These are phyloP conservation scores for Cheilosia pagana DNA, from an alignment of 2,888 invertebrate species.

Conservation along the genomic window DNA sequence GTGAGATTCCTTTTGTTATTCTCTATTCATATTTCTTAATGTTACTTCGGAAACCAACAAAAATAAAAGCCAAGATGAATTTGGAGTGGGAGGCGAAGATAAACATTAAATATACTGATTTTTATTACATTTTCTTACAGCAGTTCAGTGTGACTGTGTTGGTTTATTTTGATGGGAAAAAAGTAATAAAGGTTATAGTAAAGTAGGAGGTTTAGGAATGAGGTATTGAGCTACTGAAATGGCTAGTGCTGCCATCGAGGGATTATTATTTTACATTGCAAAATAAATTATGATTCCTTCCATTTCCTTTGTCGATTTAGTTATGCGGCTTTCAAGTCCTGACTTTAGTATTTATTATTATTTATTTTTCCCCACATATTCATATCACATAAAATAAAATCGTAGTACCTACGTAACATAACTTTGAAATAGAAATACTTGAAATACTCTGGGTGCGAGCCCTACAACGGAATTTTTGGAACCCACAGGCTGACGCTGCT, in stretches of 20 bases:
- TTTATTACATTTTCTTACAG: constrained; percentile 51
- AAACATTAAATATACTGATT: constrained; percentile 49
- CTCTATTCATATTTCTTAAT: constrained; percentile 45
- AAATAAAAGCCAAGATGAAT: not conserved
- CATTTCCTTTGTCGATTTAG: too few relatives aligned
- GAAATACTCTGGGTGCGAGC: too few relatives aligned
- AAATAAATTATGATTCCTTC: too few relatives aligned
- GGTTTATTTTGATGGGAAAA: constrained; percentile 51
- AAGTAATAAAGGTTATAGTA: constrained; percentile 31
- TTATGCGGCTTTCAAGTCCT: too few relatives aligned
- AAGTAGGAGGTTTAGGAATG: not conserved
- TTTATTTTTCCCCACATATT: too few relatives aligned
- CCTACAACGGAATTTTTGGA: too few relatives aligned
- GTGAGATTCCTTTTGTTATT: constrained; percentile 44
- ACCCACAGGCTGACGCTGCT: too few relatives aligned
- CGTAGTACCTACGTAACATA: too few relatives aligned
- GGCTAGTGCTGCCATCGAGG: constrained; percentile 38
- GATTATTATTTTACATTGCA: not conserved
- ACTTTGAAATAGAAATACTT: too few relatives aligned
- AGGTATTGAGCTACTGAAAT: constrained; percentile 20
- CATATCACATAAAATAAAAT: too few relatives aligned
- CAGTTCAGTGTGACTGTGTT: constrained; percentile 49
- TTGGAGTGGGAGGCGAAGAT: constrained; percentile 41
- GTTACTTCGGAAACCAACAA: constrained; percentile 36
- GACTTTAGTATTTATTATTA: too few relatives aligned